Percentiles rank a stretch among this genome's conserved stretches.
phyloP scores from a whole-genome alignment of 2,888 invertebrate species.

The Melieria crassipennis region DNA sequence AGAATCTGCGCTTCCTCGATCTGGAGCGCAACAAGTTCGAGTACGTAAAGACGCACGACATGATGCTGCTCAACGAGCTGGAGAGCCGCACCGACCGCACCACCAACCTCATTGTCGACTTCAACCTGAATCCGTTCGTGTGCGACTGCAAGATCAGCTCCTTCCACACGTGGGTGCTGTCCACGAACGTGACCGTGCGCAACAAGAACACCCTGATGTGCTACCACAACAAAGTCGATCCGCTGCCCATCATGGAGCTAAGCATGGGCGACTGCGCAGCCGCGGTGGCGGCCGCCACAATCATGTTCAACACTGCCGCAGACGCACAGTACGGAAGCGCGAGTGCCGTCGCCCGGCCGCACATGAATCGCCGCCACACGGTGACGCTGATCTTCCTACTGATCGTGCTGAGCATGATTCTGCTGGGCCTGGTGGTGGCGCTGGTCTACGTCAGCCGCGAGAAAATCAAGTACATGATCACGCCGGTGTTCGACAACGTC shows the following conservation, averaged over 20 bases:
- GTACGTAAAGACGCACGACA: slow-evolving; percentile 69
- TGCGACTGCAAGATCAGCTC: slow-evolving; percentile 74
- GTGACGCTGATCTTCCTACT: slow-evolving; percentile 67
- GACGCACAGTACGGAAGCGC: slow-evolving; percentile 51
- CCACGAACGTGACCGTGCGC: slow-evolving; percentile 71
- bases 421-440: slow-evolving; percentile 69
- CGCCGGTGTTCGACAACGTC: slow-evolving; percentile 73
- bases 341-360: slow-evolving; percentile 45
- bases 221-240: slow-evolving; percentile 55
- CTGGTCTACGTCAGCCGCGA: slow-evolving; percentile 73
- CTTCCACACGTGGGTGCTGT: slow-evolving; percentile 73
- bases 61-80: slow-evolving; percentile 70
- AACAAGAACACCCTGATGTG: slow-evolving; percentile 71
- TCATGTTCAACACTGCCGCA: slow-evolving; percentile 53
- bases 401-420: slow-evolving; percentile 68
- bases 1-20: slow-evolving; percentile 74
- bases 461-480: slow-evolving; percentile 69
- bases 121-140: slow-evolving; percentile 75
- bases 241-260: slow-evolving; percentile 55
- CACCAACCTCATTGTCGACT: slow-evolving; percentile 70
- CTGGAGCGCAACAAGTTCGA: slow-evolving; percentile 75
- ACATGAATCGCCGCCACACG: slow-evolving; percentile 57
- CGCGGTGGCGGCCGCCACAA: slow-evolving; percentile 56
- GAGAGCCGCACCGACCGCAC: slow-evolving; percentile 64
- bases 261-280: slow-evolving; percentile 58